Percentiles rank a stretch among this genome's conserved stretches.
phyloP scores from a whole-genome alignment of 2,797 vertebrate species.

The Phrynocephalus guinanensis region DNA sequence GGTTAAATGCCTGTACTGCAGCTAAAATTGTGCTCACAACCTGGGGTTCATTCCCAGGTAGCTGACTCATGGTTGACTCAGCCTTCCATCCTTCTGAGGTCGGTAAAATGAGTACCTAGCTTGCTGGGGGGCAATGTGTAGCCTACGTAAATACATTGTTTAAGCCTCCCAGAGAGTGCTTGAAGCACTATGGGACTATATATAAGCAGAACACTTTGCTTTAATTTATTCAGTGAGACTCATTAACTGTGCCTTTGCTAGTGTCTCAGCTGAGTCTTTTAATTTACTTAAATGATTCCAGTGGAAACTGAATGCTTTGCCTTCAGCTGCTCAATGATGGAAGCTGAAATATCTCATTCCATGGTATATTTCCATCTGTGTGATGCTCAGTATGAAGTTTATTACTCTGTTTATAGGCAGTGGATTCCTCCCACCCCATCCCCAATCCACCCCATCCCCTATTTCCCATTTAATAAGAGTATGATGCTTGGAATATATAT shows the following conservation, averaged over 20 bases:
- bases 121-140: too few species aligned
- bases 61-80: too few species aligned
- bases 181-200: too few species aligned
- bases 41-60: too few species aligned
- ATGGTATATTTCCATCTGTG: background rate
- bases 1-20: too few species aligned
- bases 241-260: background rate
- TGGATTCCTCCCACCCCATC: background rate
- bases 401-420: background rate
- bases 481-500: background rate
- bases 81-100: too few species aligned
- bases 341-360: background rate
- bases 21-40: too few species aligned
- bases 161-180: too few species aligned
- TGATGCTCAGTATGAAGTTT: background rate
- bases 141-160: too few species aligned
- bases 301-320: background rate
- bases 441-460: too few species aligned
- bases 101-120: too few species aligned
- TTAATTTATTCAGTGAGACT: conserved; percentile 15
- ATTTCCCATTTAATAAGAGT: background rate
- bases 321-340: background rate
- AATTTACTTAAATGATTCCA: conserved; percentile 1
- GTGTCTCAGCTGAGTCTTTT: background rate
- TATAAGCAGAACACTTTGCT: too few species aligned